phyloP scores from a whole-genome alignment of 2,113 vertebrate species.

The Channa maculata region DNA sequence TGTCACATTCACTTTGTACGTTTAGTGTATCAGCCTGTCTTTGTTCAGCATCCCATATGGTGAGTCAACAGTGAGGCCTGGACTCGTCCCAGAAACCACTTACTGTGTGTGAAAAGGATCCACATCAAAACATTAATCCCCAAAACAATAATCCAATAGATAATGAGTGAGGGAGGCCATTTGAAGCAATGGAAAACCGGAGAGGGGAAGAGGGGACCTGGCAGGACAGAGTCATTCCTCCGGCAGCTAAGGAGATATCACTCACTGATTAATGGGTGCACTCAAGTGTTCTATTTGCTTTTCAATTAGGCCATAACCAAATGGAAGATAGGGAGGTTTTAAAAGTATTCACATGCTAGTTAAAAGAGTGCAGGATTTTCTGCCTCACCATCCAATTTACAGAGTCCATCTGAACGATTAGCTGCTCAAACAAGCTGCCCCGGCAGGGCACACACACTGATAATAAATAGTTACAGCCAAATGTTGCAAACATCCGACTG shows the following conservation, averaged over 20 bases:
- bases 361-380: slow-evolving; percentile 78
- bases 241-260: slow-evolving; percentile 79
- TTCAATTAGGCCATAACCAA: slow-evolving; percentile 81
- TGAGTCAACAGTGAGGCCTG: slow-evolving; percentile 52
- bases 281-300: slow-evolving; percentile 81
- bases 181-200: slow-evolving; percentile 69
- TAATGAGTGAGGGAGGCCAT: slow-evolving; percentile 48
- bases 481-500: slow-evolving; percentile 68
- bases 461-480: slow-evolving; percentile 78
- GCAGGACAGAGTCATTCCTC: slow-evolving; percentile 72
- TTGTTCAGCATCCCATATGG: slow-evolving; percentile 48
- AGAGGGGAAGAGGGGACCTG: slow-evolving; percentile 3
- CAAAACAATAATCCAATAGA: slow-evolving; percentile 67
- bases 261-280: slow-evolving; percentile 76
- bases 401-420: slow-evolving; percentile 77
- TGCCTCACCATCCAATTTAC: slow-evolving; percentile 81
- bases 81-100: slow-evolving; percentile 62
- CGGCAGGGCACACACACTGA: slow-evolving; percentile 61
- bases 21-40: slow-evolving; percentile 5
- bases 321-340: slow-evolving; percentile 78
- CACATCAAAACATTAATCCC: slow-evolving; percentile 62
- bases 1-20: background rate
- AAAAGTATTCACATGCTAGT: slow-evolving; percentile 78
- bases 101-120: slow-evolving; percentile 59
- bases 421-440: slow-evolving; percentile 75